These are phyloP conservation scores for Probaryconus sp. DNA, from an alignment of 1,140 invertebrate genomes.

Conservation along the genomic window DNA sequence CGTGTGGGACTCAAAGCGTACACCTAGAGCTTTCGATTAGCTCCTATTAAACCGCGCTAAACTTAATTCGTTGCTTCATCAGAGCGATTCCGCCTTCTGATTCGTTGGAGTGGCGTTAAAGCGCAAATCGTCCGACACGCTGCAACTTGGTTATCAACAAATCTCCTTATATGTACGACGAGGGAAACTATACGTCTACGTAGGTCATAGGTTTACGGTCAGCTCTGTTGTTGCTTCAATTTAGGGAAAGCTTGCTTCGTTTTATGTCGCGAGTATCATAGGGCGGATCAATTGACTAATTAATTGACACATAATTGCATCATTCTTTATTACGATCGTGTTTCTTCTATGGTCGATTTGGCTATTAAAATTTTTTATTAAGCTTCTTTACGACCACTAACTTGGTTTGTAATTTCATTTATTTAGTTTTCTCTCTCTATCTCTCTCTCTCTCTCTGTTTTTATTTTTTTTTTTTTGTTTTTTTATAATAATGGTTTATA, in stretches of 20 bases:
- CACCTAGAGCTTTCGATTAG: slow-evolving; percentile 54
- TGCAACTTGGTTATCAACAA: slow-evolving; percentile 44
- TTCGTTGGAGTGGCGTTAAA: slow-evolving; percentile 50
- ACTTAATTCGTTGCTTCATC: slow-evolving; percentile 58
- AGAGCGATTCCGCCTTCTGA: slow-evolving; percentile 42
- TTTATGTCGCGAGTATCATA: background rate
- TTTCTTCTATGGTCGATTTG: too few relatives aligned
- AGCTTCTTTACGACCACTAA: too few relatives aligned
- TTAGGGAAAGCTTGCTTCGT: slow-evolving; percentile 6
- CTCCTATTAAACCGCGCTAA: slow-evolving; percentile 53
- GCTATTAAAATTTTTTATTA: too few relatives aligned
- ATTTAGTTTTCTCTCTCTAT: too few relatives aligned
- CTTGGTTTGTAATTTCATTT: too few relatives aligned
- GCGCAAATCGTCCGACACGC: slow-evolving; percentile 42
- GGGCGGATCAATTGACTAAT: too few relatives aligned
- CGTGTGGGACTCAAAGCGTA: slow-evolving; percentile 41
- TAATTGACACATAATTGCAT: too few relatives aligned
- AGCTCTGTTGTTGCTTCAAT: slow-evolving; percentile 26
- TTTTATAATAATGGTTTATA: too few relatives aligned
- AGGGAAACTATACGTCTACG: slow-evolving; percentile 17
- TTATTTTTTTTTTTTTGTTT: too few relatives aligned
- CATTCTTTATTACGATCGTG: too few relatives aligned
- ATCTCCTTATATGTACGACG: slow-evolving; percentile 27
- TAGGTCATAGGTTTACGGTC: slow-evolving; percentile 44
- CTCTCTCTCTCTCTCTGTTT: too few relatives aligned